Conservation (phyloP, 2,797 vertebrate genomes). For the Centropyge bicolor region DNA sequence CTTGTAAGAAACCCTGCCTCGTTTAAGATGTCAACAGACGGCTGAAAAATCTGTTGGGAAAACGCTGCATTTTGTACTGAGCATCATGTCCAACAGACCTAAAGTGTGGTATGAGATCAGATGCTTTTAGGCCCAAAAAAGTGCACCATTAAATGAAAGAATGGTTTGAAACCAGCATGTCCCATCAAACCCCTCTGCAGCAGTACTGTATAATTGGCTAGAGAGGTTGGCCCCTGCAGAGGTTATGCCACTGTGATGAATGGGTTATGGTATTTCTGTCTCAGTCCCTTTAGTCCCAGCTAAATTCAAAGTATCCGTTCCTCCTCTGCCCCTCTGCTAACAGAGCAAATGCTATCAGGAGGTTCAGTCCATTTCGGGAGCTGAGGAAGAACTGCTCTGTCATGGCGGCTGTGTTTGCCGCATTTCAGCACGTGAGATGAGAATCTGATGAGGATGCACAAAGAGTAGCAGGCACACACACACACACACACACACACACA, state of each 20-base stretch:
- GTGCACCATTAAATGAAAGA: constrained; percentile 28
- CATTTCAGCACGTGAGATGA: constrained; percentile 33
- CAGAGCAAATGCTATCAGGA: constrained; percentile 23
- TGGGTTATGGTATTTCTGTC: constrained; percentile 48
- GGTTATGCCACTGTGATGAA: constrained; percentile 51
- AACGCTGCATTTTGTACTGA: neutral
- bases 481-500: constrained; percentile 10
- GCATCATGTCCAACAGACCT: constrained; percentile 6
- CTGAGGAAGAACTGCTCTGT: constrained; percentile 39
- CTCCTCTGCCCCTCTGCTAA: constrained; percentile 4
- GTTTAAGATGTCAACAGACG: constrained; percentile 29
- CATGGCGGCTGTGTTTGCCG: neutral
- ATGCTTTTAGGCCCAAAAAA: constrained; percentile 27
- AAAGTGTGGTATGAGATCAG: neutral
- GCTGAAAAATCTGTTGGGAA: neutral
- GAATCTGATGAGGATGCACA: constrained; percentile 33
- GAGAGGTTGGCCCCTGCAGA: constrained; percentile 54
- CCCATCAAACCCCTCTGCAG: constrained; percentile 31
- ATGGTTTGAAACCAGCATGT: constrained; percentile 40
- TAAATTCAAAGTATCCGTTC: constrained; percentile 48
- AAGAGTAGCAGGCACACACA: constrained; percentile 21
- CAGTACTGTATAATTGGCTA: constrained; percentile 34
- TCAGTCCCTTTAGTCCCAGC: constrained; percentile 16
- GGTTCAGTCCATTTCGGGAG: constrained; percentile 30
- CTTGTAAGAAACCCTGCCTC: constrained; percentile 7